Conservation (phyloP, 1,140 invertebrate species). For the Mycetomoellerius zeteki region DNA sequence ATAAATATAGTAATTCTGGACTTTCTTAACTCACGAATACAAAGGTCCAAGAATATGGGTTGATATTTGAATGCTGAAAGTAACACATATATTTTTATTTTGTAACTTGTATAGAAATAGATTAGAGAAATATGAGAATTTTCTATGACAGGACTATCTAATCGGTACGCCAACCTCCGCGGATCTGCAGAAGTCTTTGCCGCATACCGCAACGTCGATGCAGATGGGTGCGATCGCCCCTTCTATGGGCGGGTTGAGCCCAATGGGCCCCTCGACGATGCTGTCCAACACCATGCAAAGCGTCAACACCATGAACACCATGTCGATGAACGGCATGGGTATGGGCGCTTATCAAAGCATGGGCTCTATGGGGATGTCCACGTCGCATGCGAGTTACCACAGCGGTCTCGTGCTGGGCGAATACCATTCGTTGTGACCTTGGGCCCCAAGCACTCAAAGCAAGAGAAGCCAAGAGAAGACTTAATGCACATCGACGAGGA, state of each 20-base stretch:
- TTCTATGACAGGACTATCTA: conserved; percentile 82
- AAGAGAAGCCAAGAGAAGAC: conserved; percentile 85
- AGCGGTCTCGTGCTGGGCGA: conserved; percentile 85
- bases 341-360: conserved; percentile 85
- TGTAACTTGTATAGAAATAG: neutral
- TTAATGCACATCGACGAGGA: conserved; percentile 68
- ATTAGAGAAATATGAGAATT: neutral
- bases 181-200: conserved; percentile 85
- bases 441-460: conserved; percentile 82
- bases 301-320: conserved; percentile 85
- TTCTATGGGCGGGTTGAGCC: conserved; percentile 84
- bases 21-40: neutral
- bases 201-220: conserved; percentile 86
- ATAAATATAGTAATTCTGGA: neutral
- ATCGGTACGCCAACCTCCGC: conserved; percentile 84
- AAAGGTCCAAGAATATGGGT: neutral
- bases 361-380: conserved; percentile 84
- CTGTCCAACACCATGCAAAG: conserved; percentile 84
- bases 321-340: conserved; percentile 86
- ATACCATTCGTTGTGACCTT: conserved; percentile 87
- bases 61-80: neutral
- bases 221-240: conserved; percentile 86
- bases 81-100: neutral
- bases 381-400: conserved; percentile 84
- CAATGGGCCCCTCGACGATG: conserved; percentile 85